Evolutionary conservation across 1,140 invertebrate species (phyloP).

Genomic region (Rhopalosiphum padi): DNA sequence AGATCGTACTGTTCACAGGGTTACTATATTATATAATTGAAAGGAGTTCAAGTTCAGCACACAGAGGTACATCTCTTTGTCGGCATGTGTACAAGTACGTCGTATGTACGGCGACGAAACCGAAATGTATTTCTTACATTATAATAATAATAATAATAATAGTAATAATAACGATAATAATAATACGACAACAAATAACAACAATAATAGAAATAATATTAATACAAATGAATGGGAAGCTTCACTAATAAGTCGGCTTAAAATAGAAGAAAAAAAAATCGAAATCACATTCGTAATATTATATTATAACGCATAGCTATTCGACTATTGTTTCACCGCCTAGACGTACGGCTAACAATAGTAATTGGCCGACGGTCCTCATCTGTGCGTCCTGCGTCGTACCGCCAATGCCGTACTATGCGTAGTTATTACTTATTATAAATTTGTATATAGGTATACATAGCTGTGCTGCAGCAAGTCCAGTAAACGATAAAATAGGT

Average conservation of each 20-base stretch:
- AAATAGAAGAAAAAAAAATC: conserved; percentile 25
- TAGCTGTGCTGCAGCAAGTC: not conserved
- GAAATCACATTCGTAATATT: conserved; percentile 17
- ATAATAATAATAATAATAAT: conserved; percentile 34
- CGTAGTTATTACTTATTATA: not conserved
- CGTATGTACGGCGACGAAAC: not conserved
- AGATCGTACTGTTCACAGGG: conserved; percentile 2
- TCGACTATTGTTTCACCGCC: conserved; percentile 30
- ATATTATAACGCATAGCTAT: not conserved
- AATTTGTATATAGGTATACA: not conserved
- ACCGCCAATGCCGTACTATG: not conserved
- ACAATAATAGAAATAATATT: conserved; percentile 29
- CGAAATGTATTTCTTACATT: not conserved
- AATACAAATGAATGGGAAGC: conserved; percentile 24
- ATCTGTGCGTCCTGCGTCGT: not conserved
- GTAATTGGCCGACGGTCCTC: conserved; percentile 42
- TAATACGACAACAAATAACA: not conserved
- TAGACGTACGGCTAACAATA: conserved; percentile 26
- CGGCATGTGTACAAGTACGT: not conserved
- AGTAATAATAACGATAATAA: not conserved
- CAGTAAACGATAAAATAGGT: not conserved
- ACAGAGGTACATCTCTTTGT: conserved; percentile 24
- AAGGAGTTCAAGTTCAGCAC: conserved; percentile 19
- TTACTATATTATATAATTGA: not conserved
- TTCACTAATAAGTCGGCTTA: conserved; percentile 23